phyloP scores from a whole-genome alignment of 2,888 invertebrate species.

The Metopia argyrocephala region DNA sequence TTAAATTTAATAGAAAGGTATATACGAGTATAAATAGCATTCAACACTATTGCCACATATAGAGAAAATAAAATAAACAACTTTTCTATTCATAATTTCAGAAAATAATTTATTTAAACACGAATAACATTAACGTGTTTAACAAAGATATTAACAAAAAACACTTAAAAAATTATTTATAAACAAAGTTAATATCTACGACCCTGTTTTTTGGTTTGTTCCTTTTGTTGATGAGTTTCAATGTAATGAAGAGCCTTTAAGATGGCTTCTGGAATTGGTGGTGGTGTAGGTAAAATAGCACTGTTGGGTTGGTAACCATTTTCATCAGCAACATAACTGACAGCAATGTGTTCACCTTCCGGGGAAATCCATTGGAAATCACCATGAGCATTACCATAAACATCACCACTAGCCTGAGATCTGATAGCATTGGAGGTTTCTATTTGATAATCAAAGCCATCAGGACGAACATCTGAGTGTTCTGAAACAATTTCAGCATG shows the following conservation, averaged over 20 bases:
- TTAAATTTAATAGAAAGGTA: too few species aligned
- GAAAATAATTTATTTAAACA: not conserved
- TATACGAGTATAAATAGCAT: too few species aligned
- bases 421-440: conserved; percentile 70
- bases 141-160: not conserved
- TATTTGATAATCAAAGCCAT: conserved; percentile 70
- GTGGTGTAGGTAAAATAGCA: conserved; percentile 65
- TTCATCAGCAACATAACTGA: conserved; percentile 73
- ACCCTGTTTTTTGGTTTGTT: not conserved
- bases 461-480: conserved; percentile 67
- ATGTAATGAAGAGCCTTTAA: conserved; percentile 79
- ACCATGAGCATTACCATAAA: conserved; percentile 70
- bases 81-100: not conserved
- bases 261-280: conserved; percentile 68
- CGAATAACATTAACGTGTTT: not conserved
- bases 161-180: not conserved
- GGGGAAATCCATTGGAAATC: conserved; percentile 71
- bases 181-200: not conserved
- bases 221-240: conserved; percentile 73
- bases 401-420: conserved; percentile 68
- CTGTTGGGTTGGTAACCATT: conserved; percentile 70
- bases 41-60: too few species aligned
- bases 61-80: not conserved
- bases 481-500: conserved; percentile 63
- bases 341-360: conserved; percentile 71